phyloP scores from a whole-genome alignment of 2,797 vertebrate genomes.

The Sebastolobus alascanus region DNA sequence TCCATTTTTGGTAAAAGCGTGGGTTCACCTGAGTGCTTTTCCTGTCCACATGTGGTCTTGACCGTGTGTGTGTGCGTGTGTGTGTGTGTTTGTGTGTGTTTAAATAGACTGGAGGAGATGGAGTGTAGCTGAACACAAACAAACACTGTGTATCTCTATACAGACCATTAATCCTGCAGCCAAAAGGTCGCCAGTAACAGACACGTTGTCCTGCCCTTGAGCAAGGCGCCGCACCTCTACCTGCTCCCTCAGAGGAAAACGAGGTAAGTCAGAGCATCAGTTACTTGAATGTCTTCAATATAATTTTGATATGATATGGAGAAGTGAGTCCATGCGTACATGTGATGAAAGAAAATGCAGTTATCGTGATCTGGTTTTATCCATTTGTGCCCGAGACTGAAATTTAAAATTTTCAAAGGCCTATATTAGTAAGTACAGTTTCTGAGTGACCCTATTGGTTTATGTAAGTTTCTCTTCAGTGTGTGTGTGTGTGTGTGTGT shows the following conservation, averaged over 20 bases:
- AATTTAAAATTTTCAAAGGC: too few relatives aligned
- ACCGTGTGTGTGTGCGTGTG: background rate
- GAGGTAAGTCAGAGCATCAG: background rate
- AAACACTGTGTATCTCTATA: constrained; percentile 42
- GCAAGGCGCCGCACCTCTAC: background rate
- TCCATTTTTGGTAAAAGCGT: constrained; percentile 9
- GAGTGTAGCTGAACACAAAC: constrained; percentile 48
- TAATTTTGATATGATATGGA: background rate
- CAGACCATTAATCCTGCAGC: background rate
- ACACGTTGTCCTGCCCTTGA: constrained; percentile 1
- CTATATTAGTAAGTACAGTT: too few relatives aligned
- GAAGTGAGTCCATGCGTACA: background rate
- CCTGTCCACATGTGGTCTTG: constrained; percentile 8
- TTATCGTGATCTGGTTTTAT: background rate
- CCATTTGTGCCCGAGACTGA: too few relatives aligned
- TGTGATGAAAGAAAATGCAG: background rate
- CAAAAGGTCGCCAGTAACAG: background rate
- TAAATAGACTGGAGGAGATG: constrained; percentile 35
- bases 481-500: too few relatives aligned
- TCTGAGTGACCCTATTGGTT: too few relatives aligned
- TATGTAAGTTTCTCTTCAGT: too few relatives aligned
- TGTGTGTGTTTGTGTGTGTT: constrained; percentile 41
- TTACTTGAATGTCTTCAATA: background rate
- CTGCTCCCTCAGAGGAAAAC: background rate
- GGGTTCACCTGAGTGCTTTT: constrained; percentile 18